Base-by-base conservation (phyloP, 1,140 invertebrate genomes). In the Alviniconcha marisindica region DNA sequence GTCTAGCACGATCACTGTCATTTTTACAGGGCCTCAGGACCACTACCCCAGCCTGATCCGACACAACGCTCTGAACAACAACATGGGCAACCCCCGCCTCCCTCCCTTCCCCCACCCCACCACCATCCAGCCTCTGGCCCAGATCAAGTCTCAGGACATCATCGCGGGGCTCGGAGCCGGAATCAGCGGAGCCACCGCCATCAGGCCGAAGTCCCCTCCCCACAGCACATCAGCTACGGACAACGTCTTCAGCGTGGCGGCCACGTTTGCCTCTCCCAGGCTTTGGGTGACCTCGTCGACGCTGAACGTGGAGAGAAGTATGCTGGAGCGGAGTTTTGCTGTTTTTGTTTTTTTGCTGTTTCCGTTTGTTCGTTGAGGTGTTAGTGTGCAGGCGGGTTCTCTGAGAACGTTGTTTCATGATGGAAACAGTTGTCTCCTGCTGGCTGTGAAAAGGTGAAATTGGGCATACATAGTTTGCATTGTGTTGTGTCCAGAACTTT, bases 71-170 rank as follows among this genome's bases (percentile, higher is more conserved):
- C 77, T 92, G 31, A 90, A 91, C 73, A 93, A 93, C 85, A 92
- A 91, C 84, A 92, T 92, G 85, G 92, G 92, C 2, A 94, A 98
- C 94, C 97, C 97, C 24, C 95, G 97, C 71, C 94, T 97, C 89
- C 97, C 97, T 51, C 97, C 97, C 0, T 98, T 96, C 93, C 97
- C 97, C 33, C 95, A 96, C 91, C 97, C 97, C 31, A 96, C 95
- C 24, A 95, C 96, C 28, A 91, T 97, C 0, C 94, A 95, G 85
- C 96, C 98, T 15, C 91, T 98, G 63, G 96, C 97, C 33, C 97
- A 98, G 93, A 94, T 98, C 83, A 95, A 97, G 54, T 97, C 97
- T 86, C 96, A 96, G 21, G 84, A 92, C 36, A 74, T 90, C 24
- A 90, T 91, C 81, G 87, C 91, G 40, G 90, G 87, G 21, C 85